A percentile compares a stretch with the other conserved stretches of the same genome.
phyloP scores from a whole-genome alignment of 2,888 invertebrate species.

The Amphimallon solstitiale region DNA sequence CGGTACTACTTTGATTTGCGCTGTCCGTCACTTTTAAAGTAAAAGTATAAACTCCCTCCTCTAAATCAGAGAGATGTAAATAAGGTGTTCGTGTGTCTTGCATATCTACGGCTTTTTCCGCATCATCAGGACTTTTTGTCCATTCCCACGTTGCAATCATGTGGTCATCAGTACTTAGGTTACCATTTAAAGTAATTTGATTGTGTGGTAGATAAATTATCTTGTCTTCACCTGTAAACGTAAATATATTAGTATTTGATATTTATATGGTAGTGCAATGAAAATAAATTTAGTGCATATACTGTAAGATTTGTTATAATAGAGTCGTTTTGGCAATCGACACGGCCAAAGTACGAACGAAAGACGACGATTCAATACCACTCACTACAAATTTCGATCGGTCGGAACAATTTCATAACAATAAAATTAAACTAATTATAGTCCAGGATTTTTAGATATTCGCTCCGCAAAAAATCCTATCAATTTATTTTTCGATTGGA shows the following conservation, averaged over 20 bases:
- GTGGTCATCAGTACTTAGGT: slow-evolving; percentile 91
- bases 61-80: slow-evolving; percentile 85
- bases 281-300: no score
- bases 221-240: slow-evolving; percentile 77
- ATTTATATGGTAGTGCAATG: slow-evolving; percentile 4
- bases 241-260: slow-evolving; percentile 3
- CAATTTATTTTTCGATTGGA: no score
- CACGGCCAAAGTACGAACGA: no score
- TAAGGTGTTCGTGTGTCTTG: slow-evolving; percentile 93
- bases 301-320: no score
- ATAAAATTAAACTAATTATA: no score
- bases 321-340: no score
- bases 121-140: slow-evolving; percentile 89
- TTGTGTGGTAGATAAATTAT: slow-evolving; percentile 91
- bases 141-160: slow-evolving; percentile 95
- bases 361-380: no score
- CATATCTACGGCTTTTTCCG: slow-evolving; percentile 94
- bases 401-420: no score
- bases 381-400: no score
- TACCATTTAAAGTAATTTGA: slow-evolving; percentile 80
- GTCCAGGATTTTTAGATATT: no score
- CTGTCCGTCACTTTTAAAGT: slow-evolving; percentile 92
- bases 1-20: slow-evolving; percentile 86
- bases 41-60: slow-evolving; percentile 95
- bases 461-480: no score